These are phyloP conservation scores for Pipa parva DNA, from an alignment of 2,113 vertebrate genomes.

Conservation along the genomic window DNA sequence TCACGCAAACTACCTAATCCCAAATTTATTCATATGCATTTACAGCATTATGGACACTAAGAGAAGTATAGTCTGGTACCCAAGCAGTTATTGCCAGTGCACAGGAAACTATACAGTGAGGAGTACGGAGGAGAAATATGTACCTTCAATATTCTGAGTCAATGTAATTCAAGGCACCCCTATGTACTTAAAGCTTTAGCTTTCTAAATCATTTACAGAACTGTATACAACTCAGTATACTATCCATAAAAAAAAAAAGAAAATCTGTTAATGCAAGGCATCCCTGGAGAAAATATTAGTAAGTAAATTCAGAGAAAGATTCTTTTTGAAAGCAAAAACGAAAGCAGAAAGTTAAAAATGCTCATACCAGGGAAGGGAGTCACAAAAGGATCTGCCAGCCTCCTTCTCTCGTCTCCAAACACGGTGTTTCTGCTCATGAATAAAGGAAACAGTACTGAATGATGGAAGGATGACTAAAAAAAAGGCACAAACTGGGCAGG, in stretches of 20 bases:
- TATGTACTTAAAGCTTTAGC: conserved; percentile 30
- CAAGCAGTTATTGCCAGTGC: not conserved
- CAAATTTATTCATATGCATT: no score
- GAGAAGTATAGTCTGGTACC: not conserved
- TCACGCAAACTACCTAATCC: no score
- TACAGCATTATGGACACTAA: no score
- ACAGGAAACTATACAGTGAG: no score
- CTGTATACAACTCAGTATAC: no score
- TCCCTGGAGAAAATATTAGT: conserved; percentile 2
- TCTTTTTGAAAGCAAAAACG: not conserved
- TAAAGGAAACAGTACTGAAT: conserved; percentile 20
- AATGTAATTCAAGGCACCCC: conserved; percentile 2
- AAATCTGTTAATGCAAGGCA: conserved; percentile 10
- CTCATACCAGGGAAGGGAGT: conserved; percentile 32
- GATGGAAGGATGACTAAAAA: conserved; percentile 15
- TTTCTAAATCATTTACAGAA: conserved; percentile 26
- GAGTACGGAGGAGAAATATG: not conserved
- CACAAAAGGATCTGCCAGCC: conserved; percentile 19
- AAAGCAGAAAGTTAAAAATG: conserved; percentile 2
- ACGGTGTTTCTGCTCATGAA: conserved; percentile 21
- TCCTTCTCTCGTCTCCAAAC: conserved; percentile 25
- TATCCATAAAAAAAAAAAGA: no score
- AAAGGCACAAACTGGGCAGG: conserved; percentile 10
- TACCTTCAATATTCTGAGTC: not conserved
- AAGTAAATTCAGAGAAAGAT: conserved; percentile 17